Evolutionary conservation across 2,113 vertebrate species (phyloP).

Genomic region (Xiphias gladius): DNA sequence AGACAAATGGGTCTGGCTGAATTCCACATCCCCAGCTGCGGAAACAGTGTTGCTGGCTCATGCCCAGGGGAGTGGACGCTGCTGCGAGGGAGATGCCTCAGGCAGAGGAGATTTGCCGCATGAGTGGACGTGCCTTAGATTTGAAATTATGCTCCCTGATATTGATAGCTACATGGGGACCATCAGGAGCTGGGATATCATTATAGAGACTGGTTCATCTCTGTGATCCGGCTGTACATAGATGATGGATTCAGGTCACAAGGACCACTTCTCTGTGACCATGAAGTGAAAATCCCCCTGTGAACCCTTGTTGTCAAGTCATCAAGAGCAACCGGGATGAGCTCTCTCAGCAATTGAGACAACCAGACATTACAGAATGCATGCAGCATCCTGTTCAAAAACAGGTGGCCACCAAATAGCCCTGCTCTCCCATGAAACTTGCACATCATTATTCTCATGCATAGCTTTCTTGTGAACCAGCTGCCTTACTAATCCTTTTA

Average conservation of each 20-base stretch:
- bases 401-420: slow-evolving; percentile 40
- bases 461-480: slow-evolving; percentile 29
- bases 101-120: slow-evolving; percentile 35
- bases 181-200: neutral
- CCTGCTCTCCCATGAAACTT: slow-evolving; percentile 20
- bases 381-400: neutral
- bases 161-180: slow-evolving; percentile 11
- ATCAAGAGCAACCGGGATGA: slow-evolving; percentile 5
- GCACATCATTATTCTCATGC: slow-evolving; percentile 11
- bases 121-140: slow-evolving; percentile 25
- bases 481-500: neutral
- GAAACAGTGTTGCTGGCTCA: slow-evolving; percentile 41
- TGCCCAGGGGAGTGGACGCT: slow-evolving; percentile 20
- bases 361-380: neutral
- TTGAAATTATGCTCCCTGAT: slow-evolving; percentile 11
- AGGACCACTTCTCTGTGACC: neutral
- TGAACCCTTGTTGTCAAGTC: neutral
- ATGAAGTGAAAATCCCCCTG: neutral
- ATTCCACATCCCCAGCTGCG: slow-evolving; percentile 49
- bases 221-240: neutral
- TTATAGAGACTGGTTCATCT: neutral
- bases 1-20: slow-evolving; percentile 56
- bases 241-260: slow-evolving; percentile 10
- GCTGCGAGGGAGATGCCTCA: slow-evolving; percentile 16
- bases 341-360: neutral